Evolutionary conservation across 2,888 invertebrate species (phyloP).

Genomic region (Gerris lacustris): DNA sequence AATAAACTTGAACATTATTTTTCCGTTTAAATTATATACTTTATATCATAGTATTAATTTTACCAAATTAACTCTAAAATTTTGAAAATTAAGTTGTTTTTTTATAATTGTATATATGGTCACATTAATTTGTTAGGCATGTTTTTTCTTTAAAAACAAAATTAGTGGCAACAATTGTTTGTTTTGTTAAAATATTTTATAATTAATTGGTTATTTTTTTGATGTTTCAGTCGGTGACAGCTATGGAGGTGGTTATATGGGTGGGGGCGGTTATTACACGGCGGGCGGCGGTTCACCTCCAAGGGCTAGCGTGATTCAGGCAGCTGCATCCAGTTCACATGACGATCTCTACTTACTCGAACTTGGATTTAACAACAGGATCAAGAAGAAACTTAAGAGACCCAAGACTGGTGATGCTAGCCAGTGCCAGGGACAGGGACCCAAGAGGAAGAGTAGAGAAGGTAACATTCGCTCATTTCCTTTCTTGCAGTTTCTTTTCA

Average conservation of each 20-base stretch:
- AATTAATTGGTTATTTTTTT: background rate
- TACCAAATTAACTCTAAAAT: too few species aligned
- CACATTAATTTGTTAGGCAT: too few species aligned
- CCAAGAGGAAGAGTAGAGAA: slow-evolving; percentile 86
- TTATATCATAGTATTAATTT: too few species aligned
- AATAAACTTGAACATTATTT: too few species aligned
- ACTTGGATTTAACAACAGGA: slow-evolving; percentile 60
- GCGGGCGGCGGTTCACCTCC: slow-evolving; percentile 25
- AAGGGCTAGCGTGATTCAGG: slow-evolving; percentile 46
- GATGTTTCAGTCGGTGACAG: slow-evolving; percentile 6
- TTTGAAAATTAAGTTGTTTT: too few species aligned
- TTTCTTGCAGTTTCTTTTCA: background rate
- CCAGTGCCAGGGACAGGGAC: slow-evolving; percentile 52
- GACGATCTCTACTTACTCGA: slow-evolving; percentile 76
- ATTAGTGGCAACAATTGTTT: background rate
- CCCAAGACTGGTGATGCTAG: slow-evolving; percentile 50
- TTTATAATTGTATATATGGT: too few species aligned
- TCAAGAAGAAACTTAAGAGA: slow-evolving; percentile 74
- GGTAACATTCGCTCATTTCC: slow-evolving; percentile 36
- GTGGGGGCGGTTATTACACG: slow-evolving; percentile 20
- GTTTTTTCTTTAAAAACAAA: too few species aligned
- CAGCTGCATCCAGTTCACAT: slow-evolving; percentile 62
- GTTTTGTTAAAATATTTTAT: background rate
- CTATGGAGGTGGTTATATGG: slow-evolving; percentile 1
- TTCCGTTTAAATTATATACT: too few species aligned